Evolutionary conservation across 2,888 invertebrate species (phyloP), one percentile per base, ranked within the genome.

Genomic region (Synergus japonicus): DNA sequence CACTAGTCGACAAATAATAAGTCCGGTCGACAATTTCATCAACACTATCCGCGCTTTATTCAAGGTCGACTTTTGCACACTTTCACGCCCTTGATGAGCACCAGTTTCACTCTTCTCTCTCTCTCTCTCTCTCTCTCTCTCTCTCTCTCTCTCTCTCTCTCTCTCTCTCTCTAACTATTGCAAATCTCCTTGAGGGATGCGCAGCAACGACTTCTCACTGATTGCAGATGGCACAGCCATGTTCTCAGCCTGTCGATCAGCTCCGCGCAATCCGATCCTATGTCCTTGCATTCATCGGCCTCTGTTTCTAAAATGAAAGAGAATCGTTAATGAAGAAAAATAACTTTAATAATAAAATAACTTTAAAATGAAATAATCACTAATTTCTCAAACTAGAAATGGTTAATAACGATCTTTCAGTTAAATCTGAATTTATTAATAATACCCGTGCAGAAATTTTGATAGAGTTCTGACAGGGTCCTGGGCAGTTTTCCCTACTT

Each of bases 141-240:
- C 81, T 73, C 67, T 77, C 78, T 78, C 65, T 83, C 78, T 83
- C 81, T 83, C 79, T 77, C 73, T 80, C 66, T 76, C 82, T 79
- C 81, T 73, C 67, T 77, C 60, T 82, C 76, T 79, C 78, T 79
- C 81, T 84, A 84, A 82, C 83, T 85, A 78, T 87, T 83, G 88
- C 92, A 92, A 87, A 92, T 87, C 82, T 87, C 84, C 85, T 90
- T 91, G 79, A 92, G 89, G 87, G 92, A 92, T 84, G 91, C 91
- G 88, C 92, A 92, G 89, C 92, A 92, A 86, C 92, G 91, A 85
- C 85, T 90, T 87, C 86, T 91, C 87, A 92, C 90, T 87, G 92
- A 91, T 91, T 91, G 91, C 86, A 92, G 87, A 91, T 92, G 92
- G 91, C 92, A 92, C 91, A 92, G 91, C 92, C 92, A 92, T 89